A percentile compares a stretch with the other conserved stretches of the same genome.
Conservation (phyloP, 2,113 vertebrate genomes). For the Brachyistius frenatus region DNA sequence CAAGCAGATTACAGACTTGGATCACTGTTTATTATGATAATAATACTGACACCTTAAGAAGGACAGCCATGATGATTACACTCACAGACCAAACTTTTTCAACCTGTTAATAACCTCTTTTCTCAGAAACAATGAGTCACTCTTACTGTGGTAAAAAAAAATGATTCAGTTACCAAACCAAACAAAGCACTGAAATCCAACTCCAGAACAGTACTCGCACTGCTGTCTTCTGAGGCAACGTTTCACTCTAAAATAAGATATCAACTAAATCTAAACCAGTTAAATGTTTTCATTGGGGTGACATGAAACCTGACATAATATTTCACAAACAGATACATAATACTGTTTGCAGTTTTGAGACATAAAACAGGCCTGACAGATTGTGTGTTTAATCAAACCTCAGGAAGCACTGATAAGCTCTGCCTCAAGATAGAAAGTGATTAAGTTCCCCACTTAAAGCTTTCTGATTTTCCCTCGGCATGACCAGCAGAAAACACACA, state of each 20-base stretch:
- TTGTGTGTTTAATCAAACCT: constrained; percentile 22
- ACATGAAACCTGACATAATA: background rate
- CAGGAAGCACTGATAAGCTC: constrained; percentile 45
- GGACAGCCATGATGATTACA: background rate
- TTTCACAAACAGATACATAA: background rate
- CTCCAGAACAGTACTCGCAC: background rate
- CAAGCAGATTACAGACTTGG: background rate
- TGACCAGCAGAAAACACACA: constrained; percentile 25
- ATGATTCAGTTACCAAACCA: background rate
- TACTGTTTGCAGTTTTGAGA: background rate
- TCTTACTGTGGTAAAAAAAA: background rate
- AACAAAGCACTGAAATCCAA: background rate
- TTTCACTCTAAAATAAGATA: background rate
- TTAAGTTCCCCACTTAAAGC: constrained; percentile 5
- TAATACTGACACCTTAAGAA: background rate
- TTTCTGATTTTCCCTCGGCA: constrained; percentile 26
- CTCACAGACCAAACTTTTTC: background rate
- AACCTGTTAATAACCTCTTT: background rate
- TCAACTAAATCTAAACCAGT: background rate
- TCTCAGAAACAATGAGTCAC: background rate
- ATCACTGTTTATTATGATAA: constrained; percentile 4
- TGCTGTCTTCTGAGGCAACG: background rate
- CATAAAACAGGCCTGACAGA: background rate
- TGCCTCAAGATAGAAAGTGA: constrained; percentile 22
- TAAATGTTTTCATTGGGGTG: background rate